Conservation (phyloP, 2,113 vertebrate species). For the Ciconia stormi region DNA sequence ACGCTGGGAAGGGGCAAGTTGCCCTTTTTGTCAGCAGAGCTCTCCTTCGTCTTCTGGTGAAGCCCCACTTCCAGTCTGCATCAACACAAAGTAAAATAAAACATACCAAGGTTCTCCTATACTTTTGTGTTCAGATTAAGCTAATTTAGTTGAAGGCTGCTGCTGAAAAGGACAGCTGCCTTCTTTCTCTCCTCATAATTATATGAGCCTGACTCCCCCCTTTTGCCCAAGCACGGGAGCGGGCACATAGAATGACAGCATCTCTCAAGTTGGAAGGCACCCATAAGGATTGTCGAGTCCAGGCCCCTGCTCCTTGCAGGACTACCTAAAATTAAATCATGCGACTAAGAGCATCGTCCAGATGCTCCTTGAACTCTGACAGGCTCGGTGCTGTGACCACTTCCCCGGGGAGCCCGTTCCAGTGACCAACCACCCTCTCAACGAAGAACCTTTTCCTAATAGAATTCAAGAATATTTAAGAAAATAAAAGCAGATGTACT, state of each 20-base stretch:
- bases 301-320: background rate
- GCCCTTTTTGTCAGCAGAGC: background rate
- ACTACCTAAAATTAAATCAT: background rate
- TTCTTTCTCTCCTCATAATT: background rate
- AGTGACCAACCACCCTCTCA: background rate
- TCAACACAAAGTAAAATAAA: background rate
- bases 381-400: background rate
- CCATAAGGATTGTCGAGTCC: background rate
- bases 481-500: background rate
- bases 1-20: background rate
- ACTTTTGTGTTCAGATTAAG: background rate
- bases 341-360: background rate
- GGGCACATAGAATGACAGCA: background rate
- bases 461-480: background rate
- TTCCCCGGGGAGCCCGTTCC: background rate
- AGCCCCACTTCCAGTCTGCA: background rate
- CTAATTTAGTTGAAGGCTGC: background rate
- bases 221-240: background rate
- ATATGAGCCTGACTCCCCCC: fast-evolving
- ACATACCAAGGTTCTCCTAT: background rate
- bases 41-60: background rate
- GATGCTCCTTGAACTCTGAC: background rate
- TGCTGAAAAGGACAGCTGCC: background rate
- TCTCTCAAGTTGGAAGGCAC: background rate
- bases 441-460: background rate